Evolutionary conservation across 2,113 vertebrate species (phyloP).

Genomic region (Hymenochirus boettgeri): DNA sequence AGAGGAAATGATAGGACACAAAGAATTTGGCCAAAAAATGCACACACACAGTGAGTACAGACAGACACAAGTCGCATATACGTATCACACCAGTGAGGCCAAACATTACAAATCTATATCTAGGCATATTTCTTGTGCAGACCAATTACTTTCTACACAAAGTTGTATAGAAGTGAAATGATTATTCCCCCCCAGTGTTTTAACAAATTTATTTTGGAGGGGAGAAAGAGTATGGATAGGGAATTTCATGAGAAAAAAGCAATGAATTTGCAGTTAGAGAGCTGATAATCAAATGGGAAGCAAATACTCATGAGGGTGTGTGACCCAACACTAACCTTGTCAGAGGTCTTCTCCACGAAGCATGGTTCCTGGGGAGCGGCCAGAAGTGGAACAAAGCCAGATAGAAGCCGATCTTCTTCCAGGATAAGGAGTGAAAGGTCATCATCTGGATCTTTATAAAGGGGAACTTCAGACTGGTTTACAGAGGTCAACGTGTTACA

Average conservation of each 20-base stretch:
- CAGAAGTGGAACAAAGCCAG: slow-evolving; percentile 92
- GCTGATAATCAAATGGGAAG: slow-evolving; percentile 27
- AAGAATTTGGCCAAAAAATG: slow-evolving; percentile 88
- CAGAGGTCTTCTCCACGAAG: slow-evolving; percentile 88
- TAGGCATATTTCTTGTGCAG: slow-evolving; percentile 57
- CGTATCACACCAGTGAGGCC: slow-evolving; percentile 22
- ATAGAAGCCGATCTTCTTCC: slow-evolving; percentile 91
- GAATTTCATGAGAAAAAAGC: not conserved
- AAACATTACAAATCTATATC: slow-evolving; percentile 10
- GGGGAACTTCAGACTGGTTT: slow-evolving; percentile 87
- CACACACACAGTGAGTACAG: slow-evolving; percentile 52
- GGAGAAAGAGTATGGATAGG: slow-evolving; percentile 54
- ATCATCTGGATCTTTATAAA: slow-evolving; percentile 93
- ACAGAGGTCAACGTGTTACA: slow-evolving; percentile 90
- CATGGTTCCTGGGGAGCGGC: slow-evolving; percentile 94
- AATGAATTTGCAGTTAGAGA: slow-evolving; percentile 39
- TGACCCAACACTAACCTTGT: slow-evolving; percentile 74
- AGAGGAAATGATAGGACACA: slow-evolving; percentile 98
- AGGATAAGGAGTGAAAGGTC: slow-evolving; percentile 87
- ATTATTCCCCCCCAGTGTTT: slow-evolving; percentile 96
- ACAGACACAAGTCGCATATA: slow-evolving; percentile 13
- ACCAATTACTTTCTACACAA: slow-evolving; percentile 70
- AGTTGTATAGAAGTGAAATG: slow-evolving; percentile 87
- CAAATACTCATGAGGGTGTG: slow-evolving; percentile 47
- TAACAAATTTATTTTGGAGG: slow-evolving; percentile 61